Evolutionary conservation across 2,797 vertebrate genomes (phyloP), one percentile per base, ranked within the genome.

Genomic region (Silurus aristotelis): DNA sequence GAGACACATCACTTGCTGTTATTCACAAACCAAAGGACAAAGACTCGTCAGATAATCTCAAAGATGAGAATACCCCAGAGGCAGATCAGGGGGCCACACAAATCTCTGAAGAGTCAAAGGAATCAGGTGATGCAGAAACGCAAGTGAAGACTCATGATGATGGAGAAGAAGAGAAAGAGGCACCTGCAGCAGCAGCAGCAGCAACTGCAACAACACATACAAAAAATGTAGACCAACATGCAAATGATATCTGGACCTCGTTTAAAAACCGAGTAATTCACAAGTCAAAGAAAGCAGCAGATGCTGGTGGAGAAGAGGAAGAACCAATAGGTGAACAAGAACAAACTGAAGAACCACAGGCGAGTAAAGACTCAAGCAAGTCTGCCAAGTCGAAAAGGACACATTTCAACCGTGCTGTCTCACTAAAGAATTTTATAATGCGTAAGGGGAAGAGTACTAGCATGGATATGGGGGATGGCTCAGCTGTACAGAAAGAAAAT

Each of bases 341-440:
- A 83, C 91, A 92, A 10, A 89, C 91, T 4, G 95, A 96, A 27
- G 94, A 95, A 8, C 90, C 70, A 86, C 90, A 89, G 87, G 89
- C 82, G 46, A 86, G 92, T 82, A 95, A 95, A 92, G 95, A 95
- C 77, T 87, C 85, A n/a, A 89, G 88, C 72, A 96, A 95, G 90
- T 89, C 92, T 1, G 93, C 93, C 89, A 95, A 95, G 88, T 90
- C 93, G 88, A 96, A 95, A 89, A 94, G 95, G 84, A 91, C 94
- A 1, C 95, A 95, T 84, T 95, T 95, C 0, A 94, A 94, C 89
- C 95, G 95, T 0, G 95, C 95, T 0, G 94, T 95, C 60, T 96
- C 95, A 82, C 92, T 96, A 90, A 96, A 96, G 90, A 96, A 96
- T 89, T 96, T 96, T 93, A 95, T 96, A 91, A 85, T 96, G 90